Conservation (phyloP, 1,140 invertebrate species). For the Monochamus saltuarius region DNA sequence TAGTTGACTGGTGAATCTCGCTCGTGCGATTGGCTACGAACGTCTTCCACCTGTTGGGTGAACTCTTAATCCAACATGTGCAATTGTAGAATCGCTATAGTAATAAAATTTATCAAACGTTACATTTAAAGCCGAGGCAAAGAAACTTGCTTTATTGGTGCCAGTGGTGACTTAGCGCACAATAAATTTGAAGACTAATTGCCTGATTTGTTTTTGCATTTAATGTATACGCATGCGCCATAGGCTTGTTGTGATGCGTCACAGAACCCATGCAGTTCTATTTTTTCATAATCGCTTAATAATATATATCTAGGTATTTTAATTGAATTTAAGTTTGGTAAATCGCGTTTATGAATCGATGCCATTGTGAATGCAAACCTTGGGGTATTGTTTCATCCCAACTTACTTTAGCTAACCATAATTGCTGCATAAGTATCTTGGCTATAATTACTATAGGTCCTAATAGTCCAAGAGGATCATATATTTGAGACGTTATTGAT, state of each 20-base stretch:
- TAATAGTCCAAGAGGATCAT: conserved; percentile 33
- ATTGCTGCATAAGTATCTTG: conserved; percentile 30
- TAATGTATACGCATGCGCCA: conserved; percentile 39
- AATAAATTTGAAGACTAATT: conserved; percentile 1
- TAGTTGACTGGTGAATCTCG: conserved; percentile 43
- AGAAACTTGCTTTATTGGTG: conserved; percentile 36
- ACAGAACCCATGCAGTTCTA: conserved; percentile 40
- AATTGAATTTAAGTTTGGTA: background rate
- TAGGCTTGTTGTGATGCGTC: conserved; percentile 42
- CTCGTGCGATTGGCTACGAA: conserved; percentile 34
- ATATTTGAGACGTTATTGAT: conserved; percentile 26
- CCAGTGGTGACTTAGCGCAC: conserved; percentile 37
- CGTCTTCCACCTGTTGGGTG: conserved; percentile 13
- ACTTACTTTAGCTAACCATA: conserved; percentile 25
- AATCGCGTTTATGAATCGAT: conserved; percentile 1
- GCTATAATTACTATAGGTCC: conserved; percentile 24
- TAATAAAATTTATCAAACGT: too few relatives aligned
- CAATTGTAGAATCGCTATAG: too few relatives aligned
- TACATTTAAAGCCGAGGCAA: conserved; percentile 29
- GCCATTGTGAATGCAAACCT: conserved; percentile 6
- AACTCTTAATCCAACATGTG: background rate
- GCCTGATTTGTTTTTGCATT: conserved; percentile 1
- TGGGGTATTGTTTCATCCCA: conserved; percentile 30
- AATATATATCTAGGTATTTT: conserved; percentile 24
- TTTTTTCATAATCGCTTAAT: conserved; percentile 51